A percentile compares a stretch with the other conserved stretches of the same genome.
Conservation (phyloP, 2,113 vertebrate genomes). For the Crocuta crocuta region DNA sequence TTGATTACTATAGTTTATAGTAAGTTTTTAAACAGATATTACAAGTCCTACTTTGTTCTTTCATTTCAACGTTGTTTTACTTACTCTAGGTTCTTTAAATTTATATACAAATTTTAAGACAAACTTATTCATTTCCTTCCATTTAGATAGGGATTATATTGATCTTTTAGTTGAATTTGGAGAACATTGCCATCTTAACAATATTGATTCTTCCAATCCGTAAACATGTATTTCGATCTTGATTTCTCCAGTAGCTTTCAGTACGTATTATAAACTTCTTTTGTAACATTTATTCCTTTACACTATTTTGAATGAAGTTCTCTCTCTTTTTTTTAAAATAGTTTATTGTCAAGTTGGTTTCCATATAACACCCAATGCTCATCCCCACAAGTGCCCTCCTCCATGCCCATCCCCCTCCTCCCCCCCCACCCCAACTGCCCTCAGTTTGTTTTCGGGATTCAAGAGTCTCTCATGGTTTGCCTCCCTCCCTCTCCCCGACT, state of each 20-base stretch:
- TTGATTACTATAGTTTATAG: neutral
- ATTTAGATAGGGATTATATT: neutral
- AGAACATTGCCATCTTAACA: neutral
- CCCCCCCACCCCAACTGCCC: too few species aligned
- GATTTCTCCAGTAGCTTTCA: neutral
- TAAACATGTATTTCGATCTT: neutral
- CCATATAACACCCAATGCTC: too few species aligned
- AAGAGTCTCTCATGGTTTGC: too few species aligned
- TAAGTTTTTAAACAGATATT: neutral
- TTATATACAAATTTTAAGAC: slow-evolving; percentile 4
- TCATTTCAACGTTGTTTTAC: neutral
- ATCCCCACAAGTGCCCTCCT: too few species aligned
- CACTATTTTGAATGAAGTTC: neutral
- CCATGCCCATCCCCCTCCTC: too few species aligned
- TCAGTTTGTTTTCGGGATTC: too few species aligned
- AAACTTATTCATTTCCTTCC: neutral
- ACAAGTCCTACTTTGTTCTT: neutral
- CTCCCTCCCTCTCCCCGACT: too few species aligned
- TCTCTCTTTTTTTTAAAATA: too few species aligned
- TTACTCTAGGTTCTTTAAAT: neutral
- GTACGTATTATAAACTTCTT: neutral
- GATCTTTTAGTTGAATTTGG: neutral
- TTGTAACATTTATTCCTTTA: neutral
- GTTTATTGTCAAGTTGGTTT: too few species aligned
- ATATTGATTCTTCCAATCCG: neutral